Evolutionary conservation across 2,797 vertebrate genomes (phyloP).

Genomic region (Lithobates sylvaticus): DNA sequence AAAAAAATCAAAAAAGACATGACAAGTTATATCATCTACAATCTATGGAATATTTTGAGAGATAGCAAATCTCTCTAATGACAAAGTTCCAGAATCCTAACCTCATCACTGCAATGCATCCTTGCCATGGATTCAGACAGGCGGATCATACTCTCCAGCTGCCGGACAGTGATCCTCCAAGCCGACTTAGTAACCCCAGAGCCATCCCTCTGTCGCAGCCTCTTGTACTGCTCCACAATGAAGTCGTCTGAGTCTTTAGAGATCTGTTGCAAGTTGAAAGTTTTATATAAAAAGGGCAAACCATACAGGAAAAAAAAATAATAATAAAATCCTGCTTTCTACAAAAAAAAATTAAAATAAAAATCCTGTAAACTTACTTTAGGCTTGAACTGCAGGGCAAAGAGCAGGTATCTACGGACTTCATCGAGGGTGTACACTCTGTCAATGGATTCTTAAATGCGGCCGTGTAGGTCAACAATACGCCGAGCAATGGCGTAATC

Average conservation of each 20-base stretch:
- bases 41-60: too few species aligned
- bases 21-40: too few species aligned
- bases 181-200: conserved; percentile 90
- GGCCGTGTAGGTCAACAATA: conserved; percentile 95
- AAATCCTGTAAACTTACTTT: conserved; percentile 79
- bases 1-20: too few species aligned
- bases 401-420: conserved; percentile 94
- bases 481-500: conserved; percentile 97
- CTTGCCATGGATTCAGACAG: conserved; percentile 96
- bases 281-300: background rate
- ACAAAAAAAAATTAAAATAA: too few species aligned
- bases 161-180: conserved; percentile 96
- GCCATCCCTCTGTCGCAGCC: conserved; percentile 91
- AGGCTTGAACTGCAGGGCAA: conserved; percentile 96
- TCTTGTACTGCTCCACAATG: conserved; percentile 97
- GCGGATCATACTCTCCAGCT: conserved; percentile 98
- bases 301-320: background rate
- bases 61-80: too few species aligned
- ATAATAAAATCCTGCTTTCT: background rate
- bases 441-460: too few species aligned
- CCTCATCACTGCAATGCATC: conserved; percentile 99
- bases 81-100: conserved; percentile 27
- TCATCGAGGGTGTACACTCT: conserved; percentile 93
- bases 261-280: conserved; percentile 78
- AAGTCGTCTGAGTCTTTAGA: conserved; percentile 97